These are phyloP conservation scores for Tricholauxania praeusta DNA, from an alignment of 2,888 invertebrate species.

Conservation along the genomic window DNA sequence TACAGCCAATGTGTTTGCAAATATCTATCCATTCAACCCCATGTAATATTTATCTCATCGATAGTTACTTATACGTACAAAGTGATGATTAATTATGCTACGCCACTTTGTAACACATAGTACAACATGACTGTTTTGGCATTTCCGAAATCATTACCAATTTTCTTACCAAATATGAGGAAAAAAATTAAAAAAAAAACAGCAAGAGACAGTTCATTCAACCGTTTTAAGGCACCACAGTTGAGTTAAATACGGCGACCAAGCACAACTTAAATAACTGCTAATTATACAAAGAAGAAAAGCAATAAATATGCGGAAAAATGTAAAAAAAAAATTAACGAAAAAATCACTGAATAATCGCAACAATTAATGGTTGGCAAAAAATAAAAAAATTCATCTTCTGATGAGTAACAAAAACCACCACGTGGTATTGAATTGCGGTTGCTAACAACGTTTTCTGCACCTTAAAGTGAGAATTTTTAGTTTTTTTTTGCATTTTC, in stretches of 20 bases:
- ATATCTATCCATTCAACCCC: too few relatives aligned
- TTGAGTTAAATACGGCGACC: slow-evolving; percentile 10
- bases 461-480: not conserved
- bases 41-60: too few relatives aligned
- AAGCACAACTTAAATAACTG: slow-evolving; percentile 11
- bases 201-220: slow-evolving; percentile 7
- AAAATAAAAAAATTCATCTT: not conserved
- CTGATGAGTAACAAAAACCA: not conserved
- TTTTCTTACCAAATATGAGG: not conserved
- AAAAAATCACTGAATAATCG: slow-evolving; percentile 27
- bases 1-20: too few relatives aligned
- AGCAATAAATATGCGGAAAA: not conserved
- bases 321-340: not conserved
- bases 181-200: not conserved
- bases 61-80: not conserved
- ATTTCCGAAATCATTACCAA: slow-evolving; percentile 22
- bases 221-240: not conserved
- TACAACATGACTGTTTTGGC: slow-evolving; percentile 2
- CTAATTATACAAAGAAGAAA: slow-evolving; percentile 22
- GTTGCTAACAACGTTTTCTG: slow-evolving; percentile 3
- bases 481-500: not conserved
- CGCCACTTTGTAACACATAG: not conserved
- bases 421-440: not conserved
- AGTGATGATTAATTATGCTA: slow-evolving; percentile 13
- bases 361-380: slow-evolving; percentile 27